Conservation (phyloP, 1,140 invertebrate genomes). For the Gryon sp. region DNA sequence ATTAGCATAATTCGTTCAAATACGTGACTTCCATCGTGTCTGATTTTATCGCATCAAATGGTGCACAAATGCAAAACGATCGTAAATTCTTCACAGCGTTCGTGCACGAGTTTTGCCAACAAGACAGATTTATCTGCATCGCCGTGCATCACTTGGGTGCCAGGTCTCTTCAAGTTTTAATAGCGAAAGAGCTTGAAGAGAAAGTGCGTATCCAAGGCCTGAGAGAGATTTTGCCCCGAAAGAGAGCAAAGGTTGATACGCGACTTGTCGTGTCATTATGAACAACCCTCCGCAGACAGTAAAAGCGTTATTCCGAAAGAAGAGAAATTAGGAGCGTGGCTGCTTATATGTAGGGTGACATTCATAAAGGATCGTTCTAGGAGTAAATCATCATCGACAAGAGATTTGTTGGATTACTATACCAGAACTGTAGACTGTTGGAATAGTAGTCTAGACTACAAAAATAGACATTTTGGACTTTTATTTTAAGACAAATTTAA, state of each 20-base stretch:
- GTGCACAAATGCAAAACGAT: constrained; percentile 12
- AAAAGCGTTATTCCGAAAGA: constrained; percentile 28
- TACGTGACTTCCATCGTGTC: background rate
- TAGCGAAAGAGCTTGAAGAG: constrained; percentile 32
- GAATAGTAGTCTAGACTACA: too few species aligned
- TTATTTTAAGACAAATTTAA: too few species aligned
- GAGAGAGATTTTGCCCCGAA: constrained; percentile 19
- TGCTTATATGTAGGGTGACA: too few species aligned
- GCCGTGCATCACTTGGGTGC: constrained; percentile 17
- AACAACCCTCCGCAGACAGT: constrained; percentile 6
- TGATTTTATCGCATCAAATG: constrained; percentile 11
- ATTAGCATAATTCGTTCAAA: constrained; percentile 19
- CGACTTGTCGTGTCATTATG: constrained; percentile 31
- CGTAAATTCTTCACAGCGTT: constrained; percentile 24
- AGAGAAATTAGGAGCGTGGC: constrained; percentile 21
- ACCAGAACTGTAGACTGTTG: too few species aligned
- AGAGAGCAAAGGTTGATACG: constrained; percentile 19
- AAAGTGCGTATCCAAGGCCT: constrained; percentile 13
- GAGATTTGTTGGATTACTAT: too few species aligned
- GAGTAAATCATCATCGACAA: too few species aligned
- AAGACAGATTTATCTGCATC: constrained; percentile 37
- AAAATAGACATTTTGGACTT: too few species aligned
- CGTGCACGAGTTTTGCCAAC: constrained; percentile 21
- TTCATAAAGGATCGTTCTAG: too few species aligned
- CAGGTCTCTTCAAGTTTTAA: constrained; percentile 44